phyloP scores from a whole-genome alignment of 2,797 vertebrate species.

The Dicrostonyx torquatus region DNA sequence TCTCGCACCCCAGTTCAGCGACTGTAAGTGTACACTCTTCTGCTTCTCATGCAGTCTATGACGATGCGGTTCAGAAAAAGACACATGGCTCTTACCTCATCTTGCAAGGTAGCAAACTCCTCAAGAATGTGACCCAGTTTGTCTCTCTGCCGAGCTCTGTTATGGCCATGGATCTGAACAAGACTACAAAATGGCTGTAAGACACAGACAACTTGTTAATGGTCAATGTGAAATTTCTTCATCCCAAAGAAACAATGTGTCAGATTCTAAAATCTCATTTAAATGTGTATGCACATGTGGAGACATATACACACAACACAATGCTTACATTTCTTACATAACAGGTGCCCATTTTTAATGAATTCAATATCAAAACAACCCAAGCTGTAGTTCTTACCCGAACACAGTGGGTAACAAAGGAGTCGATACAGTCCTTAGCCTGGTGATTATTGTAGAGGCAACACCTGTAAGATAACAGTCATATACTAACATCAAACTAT shows the following conservation, averaged over 20 bases:
- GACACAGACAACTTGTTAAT: constrained; percentile 51
- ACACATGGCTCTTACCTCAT: constrained; percentile 90
- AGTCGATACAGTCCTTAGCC: constrained; percentile 99
- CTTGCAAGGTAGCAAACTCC: constrained; percentile 98
- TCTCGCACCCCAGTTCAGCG: not conserved
- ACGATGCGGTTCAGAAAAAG: constrained; percentile 31
- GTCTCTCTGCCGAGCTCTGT: constrained; percentile 97
- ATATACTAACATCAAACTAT: constrained; percentile 35
- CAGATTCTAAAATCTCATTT: constrained; percentile 5
- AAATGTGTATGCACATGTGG: not conserved
- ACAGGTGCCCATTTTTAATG: not conserved
- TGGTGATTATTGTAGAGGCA: constrained; percentile 99
- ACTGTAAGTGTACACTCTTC: not conserved
- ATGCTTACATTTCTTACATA: not conserved
- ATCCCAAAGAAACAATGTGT: constrained; percentile 48
- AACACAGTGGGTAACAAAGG: constrained; percentile 98
- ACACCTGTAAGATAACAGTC: constrained; percentile 89
- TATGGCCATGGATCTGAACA: constrained; percentile 99
- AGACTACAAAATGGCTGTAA: constrained; percentile 97
- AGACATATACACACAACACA: not conserved
- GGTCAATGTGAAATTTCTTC: constrained; percentile 38
- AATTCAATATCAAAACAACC: constrained; percentile 22
- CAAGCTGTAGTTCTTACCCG: constrained; percentile 88
- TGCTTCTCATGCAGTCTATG: too few species aligned
- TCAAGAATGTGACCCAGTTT: constrained; percentile 98